A percentile compares a stretch with the other conserved stretches of the same genome.
These are phyloP conservation scores for Triops longicaudatus DNA, from an alignment of 1,140 invertebrate species.

Conservation along the genomic window DNA sequence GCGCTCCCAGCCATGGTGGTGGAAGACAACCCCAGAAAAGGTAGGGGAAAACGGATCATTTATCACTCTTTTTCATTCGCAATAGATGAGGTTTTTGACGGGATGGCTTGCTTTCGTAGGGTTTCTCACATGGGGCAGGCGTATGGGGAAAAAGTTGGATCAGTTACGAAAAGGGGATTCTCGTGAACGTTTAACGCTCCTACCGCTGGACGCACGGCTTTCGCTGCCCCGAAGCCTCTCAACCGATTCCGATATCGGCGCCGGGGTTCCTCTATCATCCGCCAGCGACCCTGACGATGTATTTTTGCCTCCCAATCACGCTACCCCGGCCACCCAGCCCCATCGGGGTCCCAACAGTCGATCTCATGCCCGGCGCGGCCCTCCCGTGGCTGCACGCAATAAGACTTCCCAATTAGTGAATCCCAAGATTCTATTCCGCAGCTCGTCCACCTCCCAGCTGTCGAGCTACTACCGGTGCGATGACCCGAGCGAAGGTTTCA, in stretches of 20 bases:
- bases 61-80: neutral
- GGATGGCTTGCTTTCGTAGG: constrained; percentile 42
- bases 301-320: constrained; percentile 38
- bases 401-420: constrained; percentile 14
- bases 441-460: constrained; percentile 63
- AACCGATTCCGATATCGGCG: constrained; percentile 6
- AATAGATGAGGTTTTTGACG: neutral
- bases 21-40: constrained; percentile 37
- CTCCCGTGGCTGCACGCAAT: neutral
- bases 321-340: constrained; percentile 32
- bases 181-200: constrained; percentile 39
- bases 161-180: constrained; percentile 57
- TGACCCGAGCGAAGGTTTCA: constrained; percentile 65
- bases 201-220: constrained; percentile 33
- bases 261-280: neutral
- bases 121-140: constrained; percentile 64
- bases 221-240: constrained; percentile 17
- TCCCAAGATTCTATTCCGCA: constrained; percentile 51
- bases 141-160: constrained; percentile 68
- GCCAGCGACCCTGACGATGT: neutral
- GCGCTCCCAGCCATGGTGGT: constrained; percentile 47
- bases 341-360: constrained; percentile 40
- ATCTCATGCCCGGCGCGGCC: constrained; percentile 17
- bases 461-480: constrained; percentile 58
- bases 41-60: constrained; percentile 30